Conservation (phyloP, 2,113 vertebrate genomes). For the Panthera tigris region DNA sequence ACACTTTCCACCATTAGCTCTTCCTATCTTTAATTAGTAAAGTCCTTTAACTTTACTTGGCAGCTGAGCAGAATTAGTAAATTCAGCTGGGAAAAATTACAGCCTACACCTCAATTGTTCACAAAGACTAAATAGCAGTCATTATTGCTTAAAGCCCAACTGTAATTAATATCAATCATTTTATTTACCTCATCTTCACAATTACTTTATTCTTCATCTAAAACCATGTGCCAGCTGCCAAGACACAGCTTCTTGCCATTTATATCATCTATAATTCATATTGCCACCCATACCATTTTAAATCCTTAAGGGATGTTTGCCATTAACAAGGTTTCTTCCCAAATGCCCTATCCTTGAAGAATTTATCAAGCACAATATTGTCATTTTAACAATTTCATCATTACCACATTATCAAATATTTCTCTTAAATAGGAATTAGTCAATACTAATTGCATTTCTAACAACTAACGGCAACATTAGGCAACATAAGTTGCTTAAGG, state of each 20-base stretch:
- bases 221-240: not conserved
- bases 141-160: not conserved
- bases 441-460: conserved; percentile 8
- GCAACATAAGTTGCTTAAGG: not conserved
- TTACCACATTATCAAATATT: not conserved
- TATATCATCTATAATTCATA: not conserved
- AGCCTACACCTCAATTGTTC: not conserved
- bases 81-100: not conserved
- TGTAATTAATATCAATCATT: not conserved
- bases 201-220: not conserved
- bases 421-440: not conserved
- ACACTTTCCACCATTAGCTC: not conserved
- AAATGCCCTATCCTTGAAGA: not conserved
- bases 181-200: not conserved
- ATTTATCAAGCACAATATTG: not conserved
- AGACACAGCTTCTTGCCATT: not conserved
- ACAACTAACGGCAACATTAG: not conserved
- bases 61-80: not conserved
- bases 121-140: not conserved
- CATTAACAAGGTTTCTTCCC: not conserved
- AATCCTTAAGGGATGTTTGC: not conserved
- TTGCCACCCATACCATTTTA: not conserved
- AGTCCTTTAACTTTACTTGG: not conserved
- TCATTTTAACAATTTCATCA: not conserved
- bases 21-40: not conserved